Conservation (phyloP, 2,113 vertebrate species). For the Apteryx owenii region DNA sequence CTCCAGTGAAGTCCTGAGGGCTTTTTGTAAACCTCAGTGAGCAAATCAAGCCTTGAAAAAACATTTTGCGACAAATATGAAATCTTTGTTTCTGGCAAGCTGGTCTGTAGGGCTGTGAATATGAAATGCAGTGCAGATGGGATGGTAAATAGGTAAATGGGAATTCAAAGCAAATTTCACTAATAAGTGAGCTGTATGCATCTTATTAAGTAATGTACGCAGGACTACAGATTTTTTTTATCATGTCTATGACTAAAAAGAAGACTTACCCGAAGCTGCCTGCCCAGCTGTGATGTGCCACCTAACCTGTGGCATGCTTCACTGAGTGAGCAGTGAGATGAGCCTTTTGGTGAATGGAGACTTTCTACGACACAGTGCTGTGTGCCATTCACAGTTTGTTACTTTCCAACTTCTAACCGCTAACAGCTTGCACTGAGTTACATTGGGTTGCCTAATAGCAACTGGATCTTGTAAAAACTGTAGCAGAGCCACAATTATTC, state of each 20-base stretch:
- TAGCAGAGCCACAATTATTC: background rate
- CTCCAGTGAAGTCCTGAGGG: background rate
- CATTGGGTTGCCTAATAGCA: background rate
- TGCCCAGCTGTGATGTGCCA: background rate
- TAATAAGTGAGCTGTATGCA: background rate
- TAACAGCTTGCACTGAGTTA: background rate
- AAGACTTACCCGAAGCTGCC: background rate
- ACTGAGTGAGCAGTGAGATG: background rate
- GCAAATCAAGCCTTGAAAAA: constrained; percentile 1
- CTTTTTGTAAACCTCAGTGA: background rate
- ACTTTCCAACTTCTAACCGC: background rate
- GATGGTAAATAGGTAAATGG: background rate
- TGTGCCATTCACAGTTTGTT: background rate
- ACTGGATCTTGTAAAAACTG: background rate
- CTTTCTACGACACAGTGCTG: background rate
- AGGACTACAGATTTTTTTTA: background rate
- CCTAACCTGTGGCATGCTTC: background rate
- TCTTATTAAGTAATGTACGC: background rate
- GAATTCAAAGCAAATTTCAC: background rate
- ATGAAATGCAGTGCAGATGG: background rate
- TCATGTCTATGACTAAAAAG: background rate
- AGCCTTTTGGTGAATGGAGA: background rate
- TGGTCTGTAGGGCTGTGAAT: background rate
- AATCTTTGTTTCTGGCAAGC: background rate
- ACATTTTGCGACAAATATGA: background rate